Evolutionary conservation across 2,888 invertebrate genomes (phyloP).

Genomic region (Cantharis lateralis): DNA sequence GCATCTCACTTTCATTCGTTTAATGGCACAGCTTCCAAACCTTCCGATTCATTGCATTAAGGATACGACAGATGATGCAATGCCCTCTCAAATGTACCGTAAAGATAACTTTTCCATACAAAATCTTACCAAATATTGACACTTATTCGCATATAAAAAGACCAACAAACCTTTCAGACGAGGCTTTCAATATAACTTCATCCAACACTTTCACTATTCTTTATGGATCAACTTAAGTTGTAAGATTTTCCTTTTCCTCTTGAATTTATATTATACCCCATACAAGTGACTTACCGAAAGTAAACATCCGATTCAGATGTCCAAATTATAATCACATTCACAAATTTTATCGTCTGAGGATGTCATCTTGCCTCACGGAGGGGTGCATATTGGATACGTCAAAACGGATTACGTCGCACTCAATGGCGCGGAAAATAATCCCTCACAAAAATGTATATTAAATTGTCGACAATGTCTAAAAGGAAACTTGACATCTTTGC

Average conservation of each 20-base stretch:
- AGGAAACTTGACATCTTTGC: neutral
- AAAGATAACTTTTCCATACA: constrained; percentile 20
- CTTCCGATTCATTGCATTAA: constrained; percentile 32
- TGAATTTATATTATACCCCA: neutral
- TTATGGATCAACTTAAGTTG: neutral
- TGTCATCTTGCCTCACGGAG: neutral
- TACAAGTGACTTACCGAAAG: neutral
- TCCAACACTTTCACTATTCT: neutral
- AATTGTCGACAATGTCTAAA: neutral
- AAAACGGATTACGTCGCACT: neutral
- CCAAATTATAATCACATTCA: neutral
- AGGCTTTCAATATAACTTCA: neutral
- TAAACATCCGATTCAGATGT: neutral
- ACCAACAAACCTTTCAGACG: neutral
- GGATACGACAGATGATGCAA: constrained; percentile 28
- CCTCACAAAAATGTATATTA: neutral
- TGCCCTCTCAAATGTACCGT: constrained; percentile 27
- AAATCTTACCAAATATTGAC: constrained; percentile 19
- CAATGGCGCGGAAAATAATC: neutral
- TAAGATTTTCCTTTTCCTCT: neutral
- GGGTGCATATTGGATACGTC: neutral
- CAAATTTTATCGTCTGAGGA: neutral
- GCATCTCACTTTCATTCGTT: constrained; percentile 23
- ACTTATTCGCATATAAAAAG: neutral
- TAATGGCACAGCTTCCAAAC: constrained; percentile 26